Base-by-base conservation (phyloP, 35 echinoderm and acorn worm genomes). In the Lytechinus variegatus region DNA sequence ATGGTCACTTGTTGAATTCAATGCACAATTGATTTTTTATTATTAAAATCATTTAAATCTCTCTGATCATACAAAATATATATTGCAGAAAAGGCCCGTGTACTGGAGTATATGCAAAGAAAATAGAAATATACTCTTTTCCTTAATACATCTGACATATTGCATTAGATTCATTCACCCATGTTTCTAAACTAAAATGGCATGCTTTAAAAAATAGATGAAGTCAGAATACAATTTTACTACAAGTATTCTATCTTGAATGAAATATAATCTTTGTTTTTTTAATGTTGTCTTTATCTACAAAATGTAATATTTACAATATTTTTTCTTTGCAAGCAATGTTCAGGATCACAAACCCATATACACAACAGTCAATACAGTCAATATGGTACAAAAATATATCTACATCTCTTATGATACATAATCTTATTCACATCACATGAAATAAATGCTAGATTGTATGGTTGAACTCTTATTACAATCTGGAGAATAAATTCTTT, bases 51-150 rank as follows among this genome's bases (percentile, higher is more conserved):
- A 79, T 16, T 79, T 79, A 79, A 7, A 79, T 79, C 66, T 79
- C 66, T 79, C 66, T 16, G 66, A 79, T 79, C 66, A 79, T 79
- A 79, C 66, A 79, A 79, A 79, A 79, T 79, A 79, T 79, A 79
- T 79, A 79, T 79, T 79, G 66, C 66, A 79, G 66, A 79, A 79
- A 79, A 24, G 66, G 66, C 19, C 66, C 66, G 7, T n/a, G 66
- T 79, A 79, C 66, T 79, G 66, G 66, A 79, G 66, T 79, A 79
- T 79, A 79, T 79, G 66, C 66, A n/a, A 19, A 79, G 66, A 79
- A 79, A 79, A n/a, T 79, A 79, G 66, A 79, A 79, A 79, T 16
- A 24, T 24, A 79, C 12, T 24, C 5, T 79, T 19, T 79, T 79
- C 33, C 66, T 24, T 14, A 79, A 79, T 8, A 79, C 6, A 72